Conservation (phyloP, 1,140 invertebrate genomes). For the Dendroctonus valens region DNA sequence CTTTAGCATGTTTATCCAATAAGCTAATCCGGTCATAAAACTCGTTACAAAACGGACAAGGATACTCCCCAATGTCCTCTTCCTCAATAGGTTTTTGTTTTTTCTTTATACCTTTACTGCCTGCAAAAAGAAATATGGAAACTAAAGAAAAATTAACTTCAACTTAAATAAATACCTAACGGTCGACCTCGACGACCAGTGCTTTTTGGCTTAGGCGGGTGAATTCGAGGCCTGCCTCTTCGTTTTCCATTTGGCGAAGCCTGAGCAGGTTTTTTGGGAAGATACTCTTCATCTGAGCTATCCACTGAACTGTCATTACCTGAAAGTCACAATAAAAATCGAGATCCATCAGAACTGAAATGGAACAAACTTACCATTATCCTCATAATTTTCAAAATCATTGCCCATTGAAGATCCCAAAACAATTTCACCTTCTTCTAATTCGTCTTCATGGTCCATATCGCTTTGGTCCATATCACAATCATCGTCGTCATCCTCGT, state of each 20-base stretch:
- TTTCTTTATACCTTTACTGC: slow-evolving; percentile 29
- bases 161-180: slow-evolving; percentile 12
- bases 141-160: background rate
- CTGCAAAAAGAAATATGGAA: slow-evolving; percentile 6
- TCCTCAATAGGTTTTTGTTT: slow-evolving; percentile 28
- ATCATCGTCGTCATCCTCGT: slow-evolving; percentile 20
- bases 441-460: slow-evolving; percentile 11
- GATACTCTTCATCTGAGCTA: slow-evolving; percentile 31
- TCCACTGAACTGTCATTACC: slow-evolving; percentile 27
- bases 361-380: slow-evolving; percentile 5
- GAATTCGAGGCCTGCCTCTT: slow-evolving; percentile 26
- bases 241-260: slow-evolving; percentile 22
- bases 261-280: slow-evolving; percentile 14
- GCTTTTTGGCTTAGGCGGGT: slow-evolving; percentile 27
- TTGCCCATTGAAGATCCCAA: background rate
- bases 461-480: slow-evolving; percentile 16
- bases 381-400: slow-evolving; percentile 2
- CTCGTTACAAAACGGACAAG: slow-evolving; percentile 44
- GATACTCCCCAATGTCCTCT: slow-evolving; percentile 41
- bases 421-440: slow-evolving; percentile 10
- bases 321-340: slow-evolving; percentile 10
- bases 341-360: background rate
- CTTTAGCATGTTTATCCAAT: slow-evolving; percentile 42
- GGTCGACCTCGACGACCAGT: slow-evolving; percentile 25
- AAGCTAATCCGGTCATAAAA: slow-evolving; percentile 39